Percentiles rank a stretch among this genome's conserved stretches.
These are phyloP conservation scores for Dasypus novemcinctus DNA, from an alignment of 2,113 vertebrate species.

Conservation along the genomic window DNA sequence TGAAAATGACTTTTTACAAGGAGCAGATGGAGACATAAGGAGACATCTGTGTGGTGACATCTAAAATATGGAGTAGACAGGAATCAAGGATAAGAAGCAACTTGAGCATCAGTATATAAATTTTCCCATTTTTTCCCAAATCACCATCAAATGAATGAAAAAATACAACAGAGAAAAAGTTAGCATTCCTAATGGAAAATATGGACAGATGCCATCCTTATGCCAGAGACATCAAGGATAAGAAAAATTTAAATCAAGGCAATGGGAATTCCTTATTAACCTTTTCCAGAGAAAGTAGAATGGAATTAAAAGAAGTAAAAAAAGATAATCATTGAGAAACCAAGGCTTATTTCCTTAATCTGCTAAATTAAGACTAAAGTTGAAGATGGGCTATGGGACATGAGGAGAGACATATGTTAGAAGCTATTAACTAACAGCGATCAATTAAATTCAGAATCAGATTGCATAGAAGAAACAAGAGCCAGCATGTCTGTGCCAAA, in stretches of 20 bases:
- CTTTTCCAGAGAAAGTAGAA: neutral
- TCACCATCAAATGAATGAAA: constrained; percentile 58
- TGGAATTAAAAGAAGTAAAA: neutral
- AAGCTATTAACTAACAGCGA: neutral
- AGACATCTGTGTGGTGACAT: constrained; percentile 69
- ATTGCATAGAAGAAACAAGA: neutral
- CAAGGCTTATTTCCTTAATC: neutral
- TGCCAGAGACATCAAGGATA: neutral
- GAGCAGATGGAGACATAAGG: constrained; percentile 66
- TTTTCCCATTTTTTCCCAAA: constrained; percentile 39
- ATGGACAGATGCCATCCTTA: constrained; percentile 26
- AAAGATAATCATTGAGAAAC: neutral
- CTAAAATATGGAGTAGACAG: constrained; percentile 71
- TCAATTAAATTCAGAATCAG: neutral
- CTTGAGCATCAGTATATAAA: constrained; percentile 62
- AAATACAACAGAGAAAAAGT: constrained; percentile 39
- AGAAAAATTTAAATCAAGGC: neutral
- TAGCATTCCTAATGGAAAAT: constrained; percentile 49
- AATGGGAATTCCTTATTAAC: neutral
- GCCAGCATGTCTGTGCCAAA: neutral
- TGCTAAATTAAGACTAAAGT: neutral
- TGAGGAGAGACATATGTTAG: neutral
- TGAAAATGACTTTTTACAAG: constrained; percentile 67
- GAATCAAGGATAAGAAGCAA: constrained; percentile 50
- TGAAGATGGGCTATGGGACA: neutral